phyloP scores from a whole-genome alignment of 1,140 invertebrate genomes.

The Brachionus calyciflorus region DNA sequence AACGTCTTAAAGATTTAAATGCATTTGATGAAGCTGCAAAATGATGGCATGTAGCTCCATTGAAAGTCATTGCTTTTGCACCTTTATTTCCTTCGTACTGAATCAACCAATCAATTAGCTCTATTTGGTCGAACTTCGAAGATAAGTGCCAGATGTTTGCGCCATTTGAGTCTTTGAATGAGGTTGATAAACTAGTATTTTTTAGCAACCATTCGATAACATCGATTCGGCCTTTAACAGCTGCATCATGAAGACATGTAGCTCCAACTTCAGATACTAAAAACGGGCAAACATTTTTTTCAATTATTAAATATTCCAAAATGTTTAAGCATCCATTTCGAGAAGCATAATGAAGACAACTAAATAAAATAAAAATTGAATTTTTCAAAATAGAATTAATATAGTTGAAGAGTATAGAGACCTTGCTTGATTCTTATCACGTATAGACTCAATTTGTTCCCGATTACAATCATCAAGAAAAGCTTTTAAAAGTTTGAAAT shows the following conservation, averaged over 20 bases:
- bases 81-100: not conserved
- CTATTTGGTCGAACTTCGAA: slow-evolving; percentile 21
- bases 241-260: slow-evolving; percentile 23
- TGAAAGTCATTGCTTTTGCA: not conserved
- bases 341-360: slow-evolving; percentile 33
- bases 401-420: not conserved
- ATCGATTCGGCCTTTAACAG: not conserved
- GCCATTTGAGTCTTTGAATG: slow-evolving; percentile 5
- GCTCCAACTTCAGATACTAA: slow-evolving; percentile 24
- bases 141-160: not conserved
- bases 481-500: slow-evolving; percentile 1
- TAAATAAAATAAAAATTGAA: not conserved
- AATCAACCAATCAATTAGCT: slow-evolving; percentile 21
- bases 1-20: not conserved
- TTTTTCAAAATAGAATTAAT: no score
- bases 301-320: slow-evolving; percentile 15
- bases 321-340: slow-evolving; percentile 5
- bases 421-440: slow-evolving; percentile 13
- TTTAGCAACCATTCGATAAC: slow-evolving; percentile 15
- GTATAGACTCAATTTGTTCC: slow-evolving; percentile 10
- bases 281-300: slow-evolving; percentile 9
- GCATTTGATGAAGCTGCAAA: slow-evolving; percentile 12
- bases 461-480: not conserved
- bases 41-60: slow-evolving; percentile 24
- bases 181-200: not conserved